Conservation (phyloP, 2,113 vertebrate species). For the Nyctibius bracteatus region DNA sequence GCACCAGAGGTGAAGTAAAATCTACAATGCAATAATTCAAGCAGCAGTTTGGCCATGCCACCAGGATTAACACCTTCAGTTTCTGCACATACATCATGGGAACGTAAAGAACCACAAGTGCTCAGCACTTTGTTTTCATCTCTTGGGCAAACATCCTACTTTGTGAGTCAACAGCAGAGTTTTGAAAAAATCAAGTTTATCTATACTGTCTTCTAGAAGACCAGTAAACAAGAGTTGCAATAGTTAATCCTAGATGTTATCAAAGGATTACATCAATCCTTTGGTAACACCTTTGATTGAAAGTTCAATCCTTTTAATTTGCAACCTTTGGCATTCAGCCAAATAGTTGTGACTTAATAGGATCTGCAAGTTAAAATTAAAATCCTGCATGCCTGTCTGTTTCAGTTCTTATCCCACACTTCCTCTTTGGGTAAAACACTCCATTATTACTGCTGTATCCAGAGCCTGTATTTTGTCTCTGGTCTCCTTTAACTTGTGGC, state of each 20-base stretch:
- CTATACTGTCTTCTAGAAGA: not conserved
- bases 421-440: not conserved
- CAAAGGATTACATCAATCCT: no score
- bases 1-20: not conserved
- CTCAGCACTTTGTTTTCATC: not conserved
- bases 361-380: conserved; percentile 35
- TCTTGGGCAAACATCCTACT: not conserved
- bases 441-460: not conserved
- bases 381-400: not conserved
- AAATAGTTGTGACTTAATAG: conserved; percentile 12
- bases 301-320: not conserved
- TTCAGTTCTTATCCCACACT: not conserved
- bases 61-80: not conserved
- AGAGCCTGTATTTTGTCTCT: not conserved
- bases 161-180: not conserved
- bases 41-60: not conserved
- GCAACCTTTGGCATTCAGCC: not conserved
- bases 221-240: not conserved
- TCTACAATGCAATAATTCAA: not conserved
- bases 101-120: not conserved
- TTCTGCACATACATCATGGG: not conserved
- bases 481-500: not conserved
- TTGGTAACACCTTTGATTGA: no score
- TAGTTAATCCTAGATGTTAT: not conserved
- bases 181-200: not conserved